Conservation (phyloP, 2,797 vertebrate species). For the Hydrolagus colliei region DNA sequence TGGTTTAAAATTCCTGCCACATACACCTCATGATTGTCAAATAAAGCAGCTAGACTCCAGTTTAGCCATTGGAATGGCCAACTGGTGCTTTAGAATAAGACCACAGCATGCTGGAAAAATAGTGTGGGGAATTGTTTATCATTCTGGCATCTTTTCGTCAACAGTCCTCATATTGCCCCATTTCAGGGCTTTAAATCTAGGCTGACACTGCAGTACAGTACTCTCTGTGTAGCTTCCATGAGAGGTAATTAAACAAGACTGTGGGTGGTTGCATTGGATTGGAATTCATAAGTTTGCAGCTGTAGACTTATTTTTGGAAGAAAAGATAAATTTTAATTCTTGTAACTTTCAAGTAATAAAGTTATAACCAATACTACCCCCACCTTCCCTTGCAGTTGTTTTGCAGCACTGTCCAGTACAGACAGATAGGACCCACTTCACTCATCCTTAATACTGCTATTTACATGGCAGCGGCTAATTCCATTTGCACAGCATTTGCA, state of each 20-base stretch:
- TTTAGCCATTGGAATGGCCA: conserved; percentile 12
- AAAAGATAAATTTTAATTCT: neutral
- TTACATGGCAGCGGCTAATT: conserved; percentile 30
- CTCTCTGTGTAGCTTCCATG: neutral
- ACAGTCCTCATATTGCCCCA: neutral
- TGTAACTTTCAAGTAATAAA: neutral
- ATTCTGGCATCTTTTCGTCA: conserved; percentile 2
- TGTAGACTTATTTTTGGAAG: neutral
- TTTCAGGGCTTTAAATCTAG: no score
- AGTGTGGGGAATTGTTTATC: neutral
- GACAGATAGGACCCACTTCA: conserved; percentile 20
- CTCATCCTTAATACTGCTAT: conserved; percentile 27
- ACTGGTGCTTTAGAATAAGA: neutral
- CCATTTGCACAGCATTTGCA: conserved; percentile 26
- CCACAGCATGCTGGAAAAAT: neutral
- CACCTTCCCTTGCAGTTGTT: neutral
- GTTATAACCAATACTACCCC: neutral
- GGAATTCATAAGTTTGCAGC: neutral
- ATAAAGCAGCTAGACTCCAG: neutral
- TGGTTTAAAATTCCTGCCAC: neutral
- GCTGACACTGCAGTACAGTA: no score
- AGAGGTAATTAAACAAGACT: neutral
- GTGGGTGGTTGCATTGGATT: neutral
- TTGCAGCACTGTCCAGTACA: neutral
- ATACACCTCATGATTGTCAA: neutral